phyloP scores from a whole-genome alignment of 23 tunicate genomes.

The Ciona savignyi region DNA sequence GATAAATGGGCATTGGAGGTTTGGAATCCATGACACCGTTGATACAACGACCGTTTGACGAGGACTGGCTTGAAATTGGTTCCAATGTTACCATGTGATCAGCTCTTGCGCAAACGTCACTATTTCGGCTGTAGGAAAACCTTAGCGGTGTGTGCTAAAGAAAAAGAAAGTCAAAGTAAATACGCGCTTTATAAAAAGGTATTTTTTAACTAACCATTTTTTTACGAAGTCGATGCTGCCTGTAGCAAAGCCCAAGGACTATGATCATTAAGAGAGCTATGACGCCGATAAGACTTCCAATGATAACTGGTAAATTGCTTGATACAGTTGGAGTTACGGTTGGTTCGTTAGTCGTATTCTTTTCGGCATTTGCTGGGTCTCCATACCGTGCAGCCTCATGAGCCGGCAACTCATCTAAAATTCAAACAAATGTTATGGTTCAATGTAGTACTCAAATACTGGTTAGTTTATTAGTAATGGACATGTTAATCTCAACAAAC shows the following conservation, averaged over 20 bases:
- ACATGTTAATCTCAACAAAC: too few relatives aligned
- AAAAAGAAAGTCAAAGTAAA: not conserved
- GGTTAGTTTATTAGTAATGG: too few relatives aligned
- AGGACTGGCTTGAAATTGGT: slow-evolving; percentile 14
- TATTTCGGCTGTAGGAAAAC: slow-evolving; percentile 24
- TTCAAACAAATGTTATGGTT: too few relatives aligned
- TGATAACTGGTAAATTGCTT: slow-evolving; percentile 32
- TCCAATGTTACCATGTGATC: slow-evolving; percentile 42
- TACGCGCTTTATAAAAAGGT: not conserved
- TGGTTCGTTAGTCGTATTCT: not conserved
- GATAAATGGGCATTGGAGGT: slow-evolving; percentile 48
- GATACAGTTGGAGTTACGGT: slow-evolving; percentile 15
- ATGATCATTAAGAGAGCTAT: slow-evolving; percentile 33
- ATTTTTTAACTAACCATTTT: slow-evolving; percentile 46
- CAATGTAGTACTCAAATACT: too few relatives aligned
- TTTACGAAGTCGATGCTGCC: slow-evolving; percentile 59
- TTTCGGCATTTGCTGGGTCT: too few relatives aligned
- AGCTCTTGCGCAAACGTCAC: not conserved
- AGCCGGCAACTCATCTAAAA: too few relatives aligned
- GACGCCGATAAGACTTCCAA: slow-evolving; percentile 56
- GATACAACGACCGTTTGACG: not conserved
- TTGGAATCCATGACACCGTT: slow-evolving; percentile 10
- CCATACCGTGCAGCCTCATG: too few relatives aligned
- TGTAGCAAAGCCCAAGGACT: slow-evolving; percentile 37
- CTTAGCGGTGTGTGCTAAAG: slow-evolving; percentile 41